A percentile compares a stretch with the other conserved stretches of the same genome.
Conservation (phyloP, 2,888 invertebrate species). For the Acrocyrtus sp. region DNA sequence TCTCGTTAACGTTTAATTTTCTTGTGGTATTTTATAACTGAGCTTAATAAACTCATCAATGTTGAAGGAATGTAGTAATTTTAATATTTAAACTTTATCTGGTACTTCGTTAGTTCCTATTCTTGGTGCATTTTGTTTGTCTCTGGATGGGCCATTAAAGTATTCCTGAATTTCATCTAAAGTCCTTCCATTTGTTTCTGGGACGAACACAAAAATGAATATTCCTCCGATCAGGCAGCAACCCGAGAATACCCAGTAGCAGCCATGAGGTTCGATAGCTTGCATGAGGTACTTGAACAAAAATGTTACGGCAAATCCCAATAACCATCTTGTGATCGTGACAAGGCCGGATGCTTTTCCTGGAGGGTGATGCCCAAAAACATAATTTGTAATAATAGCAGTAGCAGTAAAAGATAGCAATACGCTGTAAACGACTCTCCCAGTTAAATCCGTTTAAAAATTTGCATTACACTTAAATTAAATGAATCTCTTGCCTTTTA, state of each 20-base stretch:
- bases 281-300: constrained; percentile 56
- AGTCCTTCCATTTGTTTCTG: constrained; percentile 51
- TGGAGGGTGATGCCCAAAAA: constrained; percentile 19
- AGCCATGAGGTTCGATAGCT: constrained; percentile 42
- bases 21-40: too few species aligned
- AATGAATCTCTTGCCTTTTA: too few species aligned
- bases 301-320: constrained; percentile 57
- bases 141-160: too few species aligned
- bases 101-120: too few species aligned
- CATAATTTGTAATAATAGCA: background rate
- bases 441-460: background rate
- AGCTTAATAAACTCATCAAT: too few species aligned
- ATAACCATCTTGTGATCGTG: constrained; percentile 58
- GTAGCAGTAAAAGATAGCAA: too few species aligned
- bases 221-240: constrained; percentile 55
- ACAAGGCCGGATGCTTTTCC: constrained; percentile 57
- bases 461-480: too few species aligned
- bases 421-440: too few species aligned
- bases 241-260: constrained; percentile 56
- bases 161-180: constrained; percentile 53
- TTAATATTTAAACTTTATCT: too few species aligned
- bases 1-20: too few species aligned
- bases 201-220: constrained; percentile 48
- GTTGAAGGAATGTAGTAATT: too few species aligned
- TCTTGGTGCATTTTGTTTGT: too few species aligned